Evolutionary conservation across 2,888 invertebrate genomes (phyloP).

Genomic region (Arge pagana): DNA sequence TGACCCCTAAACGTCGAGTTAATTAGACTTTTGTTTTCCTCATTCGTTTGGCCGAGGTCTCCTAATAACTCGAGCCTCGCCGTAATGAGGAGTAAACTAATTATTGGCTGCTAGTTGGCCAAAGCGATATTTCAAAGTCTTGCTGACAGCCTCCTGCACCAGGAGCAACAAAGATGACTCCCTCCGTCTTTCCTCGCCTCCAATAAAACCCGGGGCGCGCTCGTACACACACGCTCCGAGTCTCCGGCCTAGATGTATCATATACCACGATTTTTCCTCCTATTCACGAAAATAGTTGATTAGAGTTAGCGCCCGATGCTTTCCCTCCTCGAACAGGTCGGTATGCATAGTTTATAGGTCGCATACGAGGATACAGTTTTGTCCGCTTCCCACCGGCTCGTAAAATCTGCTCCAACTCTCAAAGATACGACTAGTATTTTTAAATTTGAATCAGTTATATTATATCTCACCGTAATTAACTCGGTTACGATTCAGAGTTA

Average conservation of each 20-base stretch:
- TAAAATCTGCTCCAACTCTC: conserved; percentile 17
- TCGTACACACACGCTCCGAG: no score
- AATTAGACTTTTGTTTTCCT: conserved; percentile 47
- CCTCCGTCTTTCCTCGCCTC: no score
- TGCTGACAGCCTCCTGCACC: conserved; percentile 52
- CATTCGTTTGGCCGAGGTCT: conserved; percentile 23
- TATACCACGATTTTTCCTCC: no score
- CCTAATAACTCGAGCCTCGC: conserved; percentile 51
- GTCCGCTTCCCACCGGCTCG: no score
- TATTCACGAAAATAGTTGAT: no score
- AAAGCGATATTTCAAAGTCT: conserved; percentile 53
- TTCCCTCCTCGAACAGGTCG: no score
- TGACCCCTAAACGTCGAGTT: conserved; percentile 52
- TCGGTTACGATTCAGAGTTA: conserved; percentile 14
- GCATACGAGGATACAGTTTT: no score
- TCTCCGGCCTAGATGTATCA: no score
- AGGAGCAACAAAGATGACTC: conserved; percentile 43
- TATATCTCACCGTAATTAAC: conserved; percentile 39
- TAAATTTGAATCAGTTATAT: conserved; percentile 29
- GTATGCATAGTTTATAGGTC: no score
- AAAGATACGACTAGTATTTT: conserved; percentile 24
- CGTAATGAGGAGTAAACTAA: conserved; percentile 57
- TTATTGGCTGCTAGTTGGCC: conserved; percentile 53
- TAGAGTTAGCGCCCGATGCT: no score
- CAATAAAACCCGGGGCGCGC: no score